Evolutionary conservation across 2,113 vertebrate genomes (phyloP).

Genomic region (Carassius auratus): DNA sequence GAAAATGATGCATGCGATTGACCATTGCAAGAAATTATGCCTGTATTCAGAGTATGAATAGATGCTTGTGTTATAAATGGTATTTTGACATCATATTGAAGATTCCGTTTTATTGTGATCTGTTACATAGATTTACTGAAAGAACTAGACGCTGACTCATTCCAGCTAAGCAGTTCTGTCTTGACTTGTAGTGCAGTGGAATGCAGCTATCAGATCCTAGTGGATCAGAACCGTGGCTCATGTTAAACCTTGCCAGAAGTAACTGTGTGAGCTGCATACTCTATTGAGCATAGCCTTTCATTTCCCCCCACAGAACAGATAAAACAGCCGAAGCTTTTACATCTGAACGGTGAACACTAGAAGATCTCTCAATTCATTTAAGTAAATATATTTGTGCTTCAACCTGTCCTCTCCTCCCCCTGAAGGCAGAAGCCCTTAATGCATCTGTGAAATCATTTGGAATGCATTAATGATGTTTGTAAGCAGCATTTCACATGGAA

Average conservation of each 20-base stretch:
- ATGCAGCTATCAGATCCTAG: neutral
- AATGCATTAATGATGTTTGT: too few relatives aligned
- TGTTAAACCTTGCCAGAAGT: neutral
- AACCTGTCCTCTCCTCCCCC: slow-evolving; percentile 1
- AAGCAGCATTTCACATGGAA: neutral
- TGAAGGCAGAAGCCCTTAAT: neutral
- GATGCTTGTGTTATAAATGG: neutral
- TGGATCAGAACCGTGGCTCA: neutral
- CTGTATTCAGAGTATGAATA: neutral
- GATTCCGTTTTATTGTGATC: neutral
- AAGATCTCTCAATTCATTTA: neutral
- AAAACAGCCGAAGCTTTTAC: neutral
- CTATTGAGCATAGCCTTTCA: neutral
- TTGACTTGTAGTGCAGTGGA: neutral
- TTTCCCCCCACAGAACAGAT: neutral
- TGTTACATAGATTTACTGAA: neutral
- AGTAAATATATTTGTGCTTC: neutral
- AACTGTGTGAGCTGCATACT: neutral
- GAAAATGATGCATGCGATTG: too few relatives aligned
- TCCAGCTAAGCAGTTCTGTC: neutral
- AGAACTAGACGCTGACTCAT: neutral
- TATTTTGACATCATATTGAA: neutral
- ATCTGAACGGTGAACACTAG: neutral
- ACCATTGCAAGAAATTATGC: neutral
- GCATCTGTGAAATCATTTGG: too few relatives aligned